Conservation (phyloP, 2,113 vertebrate species). For the Gallinago jamesoni region DNA sequence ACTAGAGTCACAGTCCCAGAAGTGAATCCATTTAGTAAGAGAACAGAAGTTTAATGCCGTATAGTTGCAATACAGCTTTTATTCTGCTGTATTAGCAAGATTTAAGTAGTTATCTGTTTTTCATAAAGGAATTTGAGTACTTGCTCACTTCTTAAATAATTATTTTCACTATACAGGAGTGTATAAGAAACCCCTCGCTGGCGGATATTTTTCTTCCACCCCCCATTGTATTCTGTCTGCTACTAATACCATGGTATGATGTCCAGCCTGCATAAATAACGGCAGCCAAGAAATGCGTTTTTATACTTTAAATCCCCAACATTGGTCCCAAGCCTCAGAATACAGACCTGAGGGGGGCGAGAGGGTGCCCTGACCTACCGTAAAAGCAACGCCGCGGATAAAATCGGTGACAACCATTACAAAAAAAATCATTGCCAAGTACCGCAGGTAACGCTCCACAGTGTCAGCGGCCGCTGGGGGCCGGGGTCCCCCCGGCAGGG, state of each 20-base stretch:
- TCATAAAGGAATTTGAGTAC: neutral
- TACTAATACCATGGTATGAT: rapidly evolving
- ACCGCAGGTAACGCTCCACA: rapidly evolving
- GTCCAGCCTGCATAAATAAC: rapidly evolving
- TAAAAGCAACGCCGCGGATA: neutral
- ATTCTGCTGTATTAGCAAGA: neutral
- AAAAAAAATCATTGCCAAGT: rapidly evolving
- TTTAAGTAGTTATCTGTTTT: neutral
- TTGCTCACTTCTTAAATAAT: neutral
- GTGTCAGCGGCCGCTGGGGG: no score
- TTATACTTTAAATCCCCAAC: rapidly evolving
- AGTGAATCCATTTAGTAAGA: neutral
- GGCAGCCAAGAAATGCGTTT: rapidly evolving
- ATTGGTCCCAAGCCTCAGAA: rapidly evolving
- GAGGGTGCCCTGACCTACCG: rapidly evolving
- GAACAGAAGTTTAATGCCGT: neutral
- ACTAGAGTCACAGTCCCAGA: neutral
- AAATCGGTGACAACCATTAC: rapidly evolving
- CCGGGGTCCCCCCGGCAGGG: neutral
- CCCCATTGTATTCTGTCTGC: neutral
- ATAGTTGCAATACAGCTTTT: neutral
- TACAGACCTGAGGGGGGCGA: rapidly evolving
- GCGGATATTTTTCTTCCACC: neutral
- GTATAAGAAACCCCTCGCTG: neutral
- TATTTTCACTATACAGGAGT: neutral